These are phyloP conservation scores for Enteromius viviparus DNA, from an alignment of 2,797 vertebrate species.

Conservation along the genomic window DNA sequence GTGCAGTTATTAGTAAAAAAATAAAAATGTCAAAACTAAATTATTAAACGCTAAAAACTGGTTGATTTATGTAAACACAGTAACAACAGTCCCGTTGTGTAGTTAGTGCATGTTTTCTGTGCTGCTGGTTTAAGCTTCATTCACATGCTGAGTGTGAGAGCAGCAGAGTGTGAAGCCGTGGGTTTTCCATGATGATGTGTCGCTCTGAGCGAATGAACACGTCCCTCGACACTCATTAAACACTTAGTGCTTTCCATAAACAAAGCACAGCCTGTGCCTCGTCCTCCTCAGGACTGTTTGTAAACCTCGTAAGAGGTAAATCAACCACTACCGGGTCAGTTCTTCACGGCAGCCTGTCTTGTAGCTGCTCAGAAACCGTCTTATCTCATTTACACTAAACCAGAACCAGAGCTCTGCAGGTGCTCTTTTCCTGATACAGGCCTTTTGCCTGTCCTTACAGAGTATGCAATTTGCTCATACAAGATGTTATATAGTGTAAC, in stretches of 20 bases:
- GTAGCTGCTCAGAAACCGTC: not conserved
- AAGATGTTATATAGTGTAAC: not conserved
- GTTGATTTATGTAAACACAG: not conserved
- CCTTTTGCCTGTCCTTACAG: not conserved
- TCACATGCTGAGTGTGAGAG: not conserved
- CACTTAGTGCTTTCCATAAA: conserved; percentile 30
- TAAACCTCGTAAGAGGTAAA: conserved; percentile 7
- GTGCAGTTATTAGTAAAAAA: not conserved
- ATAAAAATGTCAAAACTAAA: not conserved
- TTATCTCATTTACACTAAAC: not conserved
- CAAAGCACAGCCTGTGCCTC: conserved; percentile 27
- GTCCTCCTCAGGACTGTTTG: not conserved
- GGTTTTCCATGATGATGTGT: conserved; percentile 14
- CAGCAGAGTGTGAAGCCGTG: not conserved
- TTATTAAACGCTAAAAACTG: not conserved
- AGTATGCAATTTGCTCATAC: not conserved
- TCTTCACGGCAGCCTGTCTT: not conserved
- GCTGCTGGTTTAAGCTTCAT: not conserved
- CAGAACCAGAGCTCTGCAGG: not conserved
- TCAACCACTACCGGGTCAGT: not conserved
- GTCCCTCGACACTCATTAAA: conserved; percentile 36
- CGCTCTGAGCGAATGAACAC: not conserved
- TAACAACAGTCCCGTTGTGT: not conserved
- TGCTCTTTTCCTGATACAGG: not conserved
- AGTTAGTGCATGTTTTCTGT: not conserved